Conservation (phyloP, 2,888 invertebrate species). For the Autographa gamma region DNA sequence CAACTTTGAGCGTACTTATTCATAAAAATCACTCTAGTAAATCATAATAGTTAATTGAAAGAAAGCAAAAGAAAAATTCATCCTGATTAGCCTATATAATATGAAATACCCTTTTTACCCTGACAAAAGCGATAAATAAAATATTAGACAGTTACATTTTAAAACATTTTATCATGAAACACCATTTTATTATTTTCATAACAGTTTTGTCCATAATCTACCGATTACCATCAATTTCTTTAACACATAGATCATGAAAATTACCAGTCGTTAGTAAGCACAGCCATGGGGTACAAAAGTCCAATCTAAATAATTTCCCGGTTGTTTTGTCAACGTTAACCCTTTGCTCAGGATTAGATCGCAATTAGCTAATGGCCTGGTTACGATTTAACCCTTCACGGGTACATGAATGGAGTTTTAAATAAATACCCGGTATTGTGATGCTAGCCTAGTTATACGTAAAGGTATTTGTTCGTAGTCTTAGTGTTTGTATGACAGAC, state of each 20-base stretch:
- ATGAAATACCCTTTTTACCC: too few relatives aligned
- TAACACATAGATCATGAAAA: slow-evolving; percentile 7
- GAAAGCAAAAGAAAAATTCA: too few relatives aligned
- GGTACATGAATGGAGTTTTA: slow-evolving; percentile 16
- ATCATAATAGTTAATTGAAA: too few relatives aligned
- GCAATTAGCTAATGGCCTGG: slow-evolving; percentile 67
- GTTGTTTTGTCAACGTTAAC: slow-evolving; percentile 59
- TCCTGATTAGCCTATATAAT: too few relatives aligned
- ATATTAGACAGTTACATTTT: neutral
- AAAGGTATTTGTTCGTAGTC: neutral
- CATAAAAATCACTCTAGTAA: too few relatives aligned
- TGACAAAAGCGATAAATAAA: too few relatives aligned
- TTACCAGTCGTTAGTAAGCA: slow-evolving; percentile 22
- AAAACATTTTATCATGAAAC: too few relatives aligned
- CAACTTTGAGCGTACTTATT: too few relatives aligned
- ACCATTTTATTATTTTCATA: too few relatives aligned
- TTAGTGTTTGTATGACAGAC: neutral
- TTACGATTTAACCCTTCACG: slow-evolving; percentile 58
- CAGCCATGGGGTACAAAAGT: slow-evolving; percentile 43
- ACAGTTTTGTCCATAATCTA: too few relatives aligned
- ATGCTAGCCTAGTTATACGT: too few relatives aligned
- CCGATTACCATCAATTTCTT: neutral
- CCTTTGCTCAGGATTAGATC: slow-evolving; percentile 60
- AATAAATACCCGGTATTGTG: slow-evolving; percentile 21
- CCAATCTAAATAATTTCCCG: slow-evolving; percentile 56